These are phyloP conservation scores for Polyommatus iphigenia DNA, from an alignment of 2,888 invertebrate genomes.

Conservation along the genomic window DNA sequence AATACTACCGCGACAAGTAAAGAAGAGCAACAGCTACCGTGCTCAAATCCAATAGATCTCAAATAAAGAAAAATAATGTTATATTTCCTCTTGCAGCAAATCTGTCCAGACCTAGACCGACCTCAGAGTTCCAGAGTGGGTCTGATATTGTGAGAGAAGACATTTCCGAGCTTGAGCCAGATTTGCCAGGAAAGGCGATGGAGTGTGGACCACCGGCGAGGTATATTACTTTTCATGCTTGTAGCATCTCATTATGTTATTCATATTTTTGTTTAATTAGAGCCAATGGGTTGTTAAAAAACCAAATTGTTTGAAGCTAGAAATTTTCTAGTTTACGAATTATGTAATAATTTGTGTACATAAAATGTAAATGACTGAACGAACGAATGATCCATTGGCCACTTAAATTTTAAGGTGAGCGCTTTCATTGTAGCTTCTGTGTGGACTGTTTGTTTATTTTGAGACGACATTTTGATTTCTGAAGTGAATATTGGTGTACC, in stretches of 20 bases:
- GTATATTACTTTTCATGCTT: slow-evolving; percentile 58
- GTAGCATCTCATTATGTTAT: background rate
- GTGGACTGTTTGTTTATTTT: slow-evolving; percentile 47
- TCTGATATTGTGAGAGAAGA: slow-evolving; percentile 80
- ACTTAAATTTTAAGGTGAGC: slow-evolving; percentile 41
- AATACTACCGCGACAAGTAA: too few species aligned
- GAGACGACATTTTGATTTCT: slow-evolving; percentile 36
- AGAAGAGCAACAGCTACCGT: too few species aligned
- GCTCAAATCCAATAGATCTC: background rate
- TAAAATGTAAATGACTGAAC: background rate
- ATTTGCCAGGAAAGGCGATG: slow-evolving; percentile 61
- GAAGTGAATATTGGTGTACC: slow-evolving; percentile 26
- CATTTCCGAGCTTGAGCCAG: slow-evolving; percentile 79
- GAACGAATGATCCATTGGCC: slow-evolving; percentile 21
- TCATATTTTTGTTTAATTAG: background rate
- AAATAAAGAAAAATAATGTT: too few species aligned
- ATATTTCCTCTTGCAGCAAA: slow-evolving; percentile 56
- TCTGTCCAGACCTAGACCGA: slow-evolving; percentile 65
- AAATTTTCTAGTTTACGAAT: background rate
- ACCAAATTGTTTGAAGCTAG: background rate
- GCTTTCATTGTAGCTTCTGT: slow-evolving; percentile 78
- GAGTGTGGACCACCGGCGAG: slow-evolving; percentile 85
- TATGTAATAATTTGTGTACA: background rate
- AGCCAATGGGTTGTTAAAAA: slow-evolving; percentile 23
- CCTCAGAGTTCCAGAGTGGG: slow-evolving; percentile 73